phyloP scores from a whole-genome alignment of 1,140 invertebrate genomes.

The Drosophila biarmipes region DNA sequence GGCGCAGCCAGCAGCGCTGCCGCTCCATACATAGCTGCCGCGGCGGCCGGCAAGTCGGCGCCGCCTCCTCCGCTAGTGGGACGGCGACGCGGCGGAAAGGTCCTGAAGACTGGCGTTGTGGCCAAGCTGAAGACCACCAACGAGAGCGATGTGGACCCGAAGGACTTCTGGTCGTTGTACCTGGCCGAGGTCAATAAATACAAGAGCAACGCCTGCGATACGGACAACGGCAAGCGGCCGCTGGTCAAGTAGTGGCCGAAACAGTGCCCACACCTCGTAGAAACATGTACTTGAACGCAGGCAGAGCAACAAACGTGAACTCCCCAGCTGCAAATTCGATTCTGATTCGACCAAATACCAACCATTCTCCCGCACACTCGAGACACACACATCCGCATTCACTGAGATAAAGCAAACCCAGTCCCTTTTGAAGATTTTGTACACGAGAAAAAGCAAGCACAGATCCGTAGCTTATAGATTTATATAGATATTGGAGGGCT shows the following conservation, averaged over 20 bases:
- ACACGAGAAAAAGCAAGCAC: neutral
- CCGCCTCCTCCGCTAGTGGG: conserved; percentile 86
- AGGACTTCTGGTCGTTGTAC: conserved; percentile 96
- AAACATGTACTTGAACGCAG: conserved; percentile 59
- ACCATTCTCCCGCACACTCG: neutral
- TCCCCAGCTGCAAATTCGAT: neutral
- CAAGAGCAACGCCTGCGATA: conserved; percentile 95
- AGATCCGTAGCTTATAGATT: conserved; percentile 15
- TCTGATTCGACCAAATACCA: neutral
- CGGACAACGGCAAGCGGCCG: conserved; percentile 95
- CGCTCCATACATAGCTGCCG: conserved; percentile 82
- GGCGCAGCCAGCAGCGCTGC: conserved; percentile 59
- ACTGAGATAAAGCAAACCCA: neutral
- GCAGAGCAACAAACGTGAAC: conserved; percentile 16
- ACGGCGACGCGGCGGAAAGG: conserved; percentile 93
- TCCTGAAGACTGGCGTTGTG: conserved; percentile 95
- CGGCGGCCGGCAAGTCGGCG: conserved; percentile 77
- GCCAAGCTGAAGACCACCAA: conserved; percentile 91
- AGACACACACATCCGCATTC: neutral
- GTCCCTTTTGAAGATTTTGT: conserved; percentile 2
- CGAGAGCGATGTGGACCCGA: conserved; percentile 87
- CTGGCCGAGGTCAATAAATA: conserved; percentile 97
- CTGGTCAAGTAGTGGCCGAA: conserved; percentile 91
- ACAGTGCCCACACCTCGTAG: conserved; percentile 1
- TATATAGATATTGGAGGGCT: neutral